A percentile compares a stretch with the other conserved stretches of the same genome.
Evolutionary conservation across 2,113 vertebrate species (phyloP).

Genomic region (Stigmatopora argus): DNA sequence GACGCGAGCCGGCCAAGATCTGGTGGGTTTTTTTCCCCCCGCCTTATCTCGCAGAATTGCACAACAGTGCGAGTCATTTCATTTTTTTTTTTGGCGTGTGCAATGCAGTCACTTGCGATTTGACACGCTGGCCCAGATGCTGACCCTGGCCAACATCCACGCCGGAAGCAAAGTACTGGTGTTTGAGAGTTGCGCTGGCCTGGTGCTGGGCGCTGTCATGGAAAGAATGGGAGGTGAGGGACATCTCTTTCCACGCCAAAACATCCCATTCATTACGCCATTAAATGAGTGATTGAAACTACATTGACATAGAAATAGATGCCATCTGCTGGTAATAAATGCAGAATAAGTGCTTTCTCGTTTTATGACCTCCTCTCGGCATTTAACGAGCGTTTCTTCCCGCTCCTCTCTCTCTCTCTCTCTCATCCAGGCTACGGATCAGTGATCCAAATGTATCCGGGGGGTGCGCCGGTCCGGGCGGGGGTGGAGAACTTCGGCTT

Average conservation of each 20-base stretch:
- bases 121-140: constrained; percentile 90
- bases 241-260: background rate
- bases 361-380: background rate
- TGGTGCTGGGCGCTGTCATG: constrained; percentile 90
- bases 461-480: constrained; percentile 80
- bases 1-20: constrained; percentile 94
- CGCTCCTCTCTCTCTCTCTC: too few species aligned
- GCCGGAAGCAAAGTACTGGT: constrained; percentile 92
- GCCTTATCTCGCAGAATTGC: background rate
- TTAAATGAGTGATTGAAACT: background rate
- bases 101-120: constrained; percentile 83
- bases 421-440: constrained; percentile 81
- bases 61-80: background rate
- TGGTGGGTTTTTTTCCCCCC: constrained; percentile 72
- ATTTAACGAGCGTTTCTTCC: constrained; percentile 11
- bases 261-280: background rate
- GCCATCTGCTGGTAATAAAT: background rate
- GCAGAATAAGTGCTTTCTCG: background rate
- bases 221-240: constrained; percentile 89
- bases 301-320: background rate
- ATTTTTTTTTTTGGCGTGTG: background rate
- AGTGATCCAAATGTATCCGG: constrained; percentile 91
- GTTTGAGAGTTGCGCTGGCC: constrained; percentile 89
- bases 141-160: constrained; percentile 86
- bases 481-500: constrained; percentile 92